These are phyloP conservation scores for Argyrosomus regius DNA, from an alignment of 2,797 vertebrate species.

Conservation along the genomic window DNA sequence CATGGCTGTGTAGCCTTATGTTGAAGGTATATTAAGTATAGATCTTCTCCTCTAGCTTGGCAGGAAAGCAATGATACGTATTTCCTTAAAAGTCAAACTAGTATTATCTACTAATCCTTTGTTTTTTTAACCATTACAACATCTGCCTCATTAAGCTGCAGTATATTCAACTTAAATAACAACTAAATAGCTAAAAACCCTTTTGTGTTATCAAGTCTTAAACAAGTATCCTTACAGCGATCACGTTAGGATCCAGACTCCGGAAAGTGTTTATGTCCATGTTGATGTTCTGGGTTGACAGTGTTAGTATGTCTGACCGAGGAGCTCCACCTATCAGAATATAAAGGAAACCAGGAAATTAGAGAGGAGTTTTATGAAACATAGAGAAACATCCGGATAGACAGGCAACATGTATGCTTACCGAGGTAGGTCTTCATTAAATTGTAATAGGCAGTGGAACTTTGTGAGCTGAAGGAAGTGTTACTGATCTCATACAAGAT, in stretches of 20 bases:
- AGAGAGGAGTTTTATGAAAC: not conserved
- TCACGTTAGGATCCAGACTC: slow-evolving; percentile 60
- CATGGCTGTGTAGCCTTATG: too few species aligned
- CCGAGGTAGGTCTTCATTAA: slow-evolving; percentile 68
- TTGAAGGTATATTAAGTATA: too few species aligned
- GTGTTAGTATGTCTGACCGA: slow-evolving; percentile 45
- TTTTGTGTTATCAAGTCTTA: not conserved
- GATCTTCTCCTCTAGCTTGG: not conserved
- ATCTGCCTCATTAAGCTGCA: not conserved
- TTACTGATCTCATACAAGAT: slow-evolving; percentile 70
- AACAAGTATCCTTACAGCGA: slow-evolving; percentile 63
- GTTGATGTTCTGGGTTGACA: slow-evolving; percentile 67
- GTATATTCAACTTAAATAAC: not conserved
- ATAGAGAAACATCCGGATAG: not conserved
- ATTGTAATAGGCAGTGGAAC: slow-evolving; percentile 43
- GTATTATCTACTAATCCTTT: not conserved
- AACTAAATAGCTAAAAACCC: not conserved
- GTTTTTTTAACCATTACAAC: not conserved
- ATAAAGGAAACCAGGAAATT: slow-evolving; percentile 9
- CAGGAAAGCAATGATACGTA: not conserved
- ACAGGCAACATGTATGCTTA: slow-evolving; percentile 49
- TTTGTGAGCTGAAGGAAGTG: slow-evolving; percentile 57
- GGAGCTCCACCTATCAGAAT: slow-evolving; percentile 70
- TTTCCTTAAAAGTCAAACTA: not conserved
- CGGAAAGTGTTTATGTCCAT: slow-evolving; percentile 73